These are phyloP conservation scores for Cyrtodaria siliqua DNA, from an alignment of 2,888 invertebrate genomes.

Conservation along the genomic window DNA sequence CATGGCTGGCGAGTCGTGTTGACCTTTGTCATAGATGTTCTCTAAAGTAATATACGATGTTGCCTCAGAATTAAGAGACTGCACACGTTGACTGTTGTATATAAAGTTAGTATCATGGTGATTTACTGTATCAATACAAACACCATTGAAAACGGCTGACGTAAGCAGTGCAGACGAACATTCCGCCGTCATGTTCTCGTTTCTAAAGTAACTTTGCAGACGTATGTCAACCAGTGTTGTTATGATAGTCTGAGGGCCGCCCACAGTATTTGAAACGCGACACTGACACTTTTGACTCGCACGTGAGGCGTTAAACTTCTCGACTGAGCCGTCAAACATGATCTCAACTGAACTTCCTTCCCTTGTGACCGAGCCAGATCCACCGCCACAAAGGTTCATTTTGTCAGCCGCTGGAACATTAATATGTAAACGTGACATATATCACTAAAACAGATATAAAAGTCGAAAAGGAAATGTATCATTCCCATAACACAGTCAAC, in stretches of 20 bases:
- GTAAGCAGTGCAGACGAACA: not conserved
- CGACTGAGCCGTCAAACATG: slow-evolving; percentile 1
- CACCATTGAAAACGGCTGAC: not conserved
- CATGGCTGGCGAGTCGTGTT: not conserved
- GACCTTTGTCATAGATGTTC: not conserved
- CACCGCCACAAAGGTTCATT: not conserved
- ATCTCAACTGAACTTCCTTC: not conserved
- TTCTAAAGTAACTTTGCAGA: not conserved
- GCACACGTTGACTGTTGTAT: not conserved
- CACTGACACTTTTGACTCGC: not conserved
- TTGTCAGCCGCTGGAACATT: not conserved
- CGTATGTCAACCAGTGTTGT: not conserved
- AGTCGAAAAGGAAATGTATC: no score
- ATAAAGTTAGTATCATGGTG: not conserved
- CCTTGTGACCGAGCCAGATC: not conserved
- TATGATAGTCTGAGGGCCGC: not conserved
- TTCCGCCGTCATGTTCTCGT: slow-evolving; percentile 1
- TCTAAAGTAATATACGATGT: not conserved
- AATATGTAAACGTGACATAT: no score
- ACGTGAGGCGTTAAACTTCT: not conserved
- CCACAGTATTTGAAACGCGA: not conserved
- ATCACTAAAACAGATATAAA: no score
- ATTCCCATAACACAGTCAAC: no score
- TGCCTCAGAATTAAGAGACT: not conserved
- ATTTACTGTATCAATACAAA: not conserved